These are phyloP conservation scores for Amblyopsis hoosieri DNA, from an alignment of 2,797 vertebrate genomes.

Conservation along the genomic window DNA sequence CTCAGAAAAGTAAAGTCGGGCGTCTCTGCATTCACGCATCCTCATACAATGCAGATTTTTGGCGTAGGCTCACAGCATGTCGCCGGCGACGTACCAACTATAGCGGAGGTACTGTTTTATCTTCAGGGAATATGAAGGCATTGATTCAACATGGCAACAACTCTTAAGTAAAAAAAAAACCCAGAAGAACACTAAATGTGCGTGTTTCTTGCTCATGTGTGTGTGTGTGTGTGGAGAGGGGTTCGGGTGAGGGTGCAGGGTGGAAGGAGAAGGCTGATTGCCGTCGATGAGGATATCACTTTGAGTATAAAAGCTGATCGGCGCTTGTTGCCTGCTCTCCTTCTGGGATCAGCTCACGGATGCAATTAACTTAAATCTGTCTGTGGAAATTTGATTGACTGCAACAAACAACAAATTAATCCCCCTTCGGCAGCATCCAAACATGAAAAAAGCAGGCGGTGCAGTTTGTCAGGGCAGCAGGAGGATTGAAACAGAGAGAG, in stretches of 20 bases:
- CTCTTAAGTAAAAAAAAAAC: conserved; percentile 43
- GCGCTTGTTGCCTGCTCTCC: conserved; percentile 72
- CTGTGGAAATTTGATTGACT: conserved; percentile 84
- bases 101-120: conserved; percentile 29
- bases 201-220: too few relatives aligned
- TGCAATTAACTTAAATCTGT: conserved; percentile 86
- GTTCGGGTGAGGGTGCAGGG: not conserved
- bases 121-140: conserved; percentile 33
- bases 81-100: conserved; percentile 20
- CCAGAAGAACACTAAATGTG: conserved; percentile 36
- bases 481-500: conserved; percentile 73
- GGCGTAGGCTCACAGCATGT: conserved; percentile 39
- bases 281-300: conserved; percentile 80
- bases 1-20: not conserved
- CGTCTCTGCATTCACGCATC: conserved; percentile 7
- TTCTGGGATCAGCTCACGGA: conserved; percentile 80
- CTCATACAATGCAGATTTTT: conserved; percentile 16
- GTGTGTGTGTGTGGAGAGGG: too few relatives aligned
- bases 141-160: conserved; percentile 56
- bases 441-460: conserved; percentile 79
- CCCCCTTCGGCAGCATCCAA: conserved; percentile 81
- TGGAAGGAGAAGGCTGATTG: conserved; percentile 28
- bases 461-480: conserved; percentile 79
- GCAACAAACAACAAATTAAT: conserved; percentile 86
- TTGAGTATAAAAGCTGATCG: conserved; percentile 77